Conservation (phyloP, 2,797 vertebrate genomes). For the Scolopax bukidnonensis region DNA sequence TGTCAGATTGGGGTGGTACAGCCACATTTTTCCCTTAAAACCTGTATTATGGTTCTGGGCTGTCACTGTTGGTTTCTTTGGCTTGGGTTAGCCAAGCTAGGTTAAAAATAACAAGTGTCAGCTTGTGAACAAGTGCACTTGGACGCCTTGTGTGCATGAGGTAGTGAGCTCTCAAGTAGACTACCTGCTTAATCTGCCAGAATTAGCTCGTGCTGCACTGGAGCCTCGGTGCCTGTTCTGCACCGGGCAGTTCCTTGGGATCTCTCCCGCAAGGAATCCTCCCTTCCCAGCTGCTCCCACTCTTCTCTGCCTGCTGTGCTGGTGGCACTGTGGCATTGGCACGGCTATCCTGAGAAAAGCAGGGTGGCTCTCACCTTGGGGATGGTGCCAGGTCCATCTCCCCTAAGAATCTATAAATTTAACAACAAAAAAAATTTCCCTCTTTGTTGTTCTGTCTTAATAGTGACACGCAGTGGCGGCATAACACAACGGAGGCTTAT, state of each 20-base stretch:
- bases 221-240: neutral
- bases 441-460: slow-evolving; percentile 28
- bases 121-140: neutral
- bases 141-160: fast-evolving
- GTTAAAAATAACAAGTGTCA: neutral
- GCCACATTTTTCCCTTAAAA: neutral
- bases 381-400: neutral
- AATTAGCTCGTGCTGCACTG: neutral
- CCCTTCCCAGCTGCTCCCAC: neutral
- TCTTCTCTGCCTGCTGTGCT: neutral
- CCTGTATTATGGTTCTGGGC: neutral
- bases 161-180: neutral
- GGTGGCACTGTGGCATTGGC: fast-evolving
- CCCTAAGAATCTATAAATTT: neutral
- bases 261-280: neutral
- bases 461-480: slow-evolving; percentile 15
- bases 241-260: fast-evolving
- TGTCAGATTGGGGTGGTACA: neutral
- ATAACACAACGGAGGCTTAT: neutral
- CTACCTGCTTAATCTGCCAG: neutral
- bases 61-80: neutral
- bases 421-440: neutral
- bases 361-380: neutral
- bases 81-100: neutral
- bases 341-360: fast-evolving